Base-by-base conservation (phyloP, 1,140 invertebrate genomes). In the Macrosteles quadrilineatus region DNA sequence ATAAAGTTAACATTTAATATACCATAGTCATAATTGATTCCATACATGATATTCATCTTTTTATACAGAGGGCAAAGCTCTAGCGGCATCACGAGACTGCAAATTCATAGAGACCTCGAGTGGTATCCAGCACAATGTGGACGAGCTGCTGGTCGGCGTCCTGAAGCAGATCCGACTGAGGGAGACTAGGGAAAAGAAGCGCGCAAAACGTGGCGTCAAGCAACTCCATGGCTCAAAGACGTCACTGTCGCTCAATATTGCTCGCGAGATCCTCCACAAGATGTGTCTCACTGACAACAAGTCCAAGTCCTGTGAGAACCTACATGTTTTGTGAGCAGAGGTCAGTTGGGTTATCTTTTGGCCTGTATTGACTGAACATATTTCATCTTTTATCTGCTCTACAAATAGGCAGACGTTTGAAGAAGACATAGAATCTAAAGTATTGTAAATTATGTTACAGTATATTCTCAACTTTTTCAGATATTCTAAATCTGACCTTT, bases 71-170 rank as follows among this genome's bases (percentile, higher is more conserved):
- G 93, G 94, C 0, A 96, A 94, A 81, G 85, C 88, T 25, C 78
- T 96, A 74, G 94, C 94, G 0, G 90, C 88, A 40, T 89, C 90
- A n/a, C 86, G 90, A 76, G 92, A 95, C 78, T 93, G 91, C 80
- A 96, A 96, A 81, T 97, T 95, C 82, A 95, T 96, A 72, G 94
- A 97, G 79, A 95, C 93, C 0, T 96, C 93, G 0, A 91, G 90
- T 66, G 93, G 93, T 1, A 93, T 96, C 75, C 92, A 95, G 78
- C 93, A 96, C 81, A 95, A 95, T 75, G 93, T 96, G 14, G 94
- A 96, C 78, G 94, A 96, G 77, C 85, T 96, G 27, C 83, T 96
- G 19, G 94, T 96, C 0, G 93, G 94, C 1, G 88, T 94, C 62
- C 81, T 96, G 30, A 95, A 94, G 79, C 86, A 91, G 80, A 92